These are phyloP conservation scores for Eupsilia transversa DNA, from an alignment of 2,888 invertebrate genomes.

Conservation along the genomic window DNA sequence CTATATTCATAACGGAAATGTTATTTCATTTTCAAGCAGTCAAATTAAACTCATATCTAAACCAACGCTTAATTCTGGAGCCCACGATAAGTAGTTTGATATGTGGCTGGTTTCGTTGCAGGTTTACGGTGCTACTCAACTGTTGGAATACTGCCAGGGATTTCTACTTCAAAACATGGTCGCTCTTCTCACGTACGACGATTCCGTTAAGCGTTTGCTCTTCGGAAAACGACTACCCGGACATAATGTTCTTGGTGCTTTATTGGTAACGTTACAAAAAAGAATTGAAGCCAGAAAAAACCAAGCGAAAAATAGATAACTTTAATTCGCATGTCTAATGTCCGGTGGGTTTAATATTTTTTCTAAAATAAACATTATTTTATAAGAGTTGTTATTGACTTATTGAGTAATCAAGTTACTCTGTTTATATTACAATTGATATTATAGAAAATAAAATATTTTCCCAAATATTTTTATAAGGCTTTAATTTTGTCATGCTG, in stretches of 20 bases:
- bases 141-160: slow-evolving; percentile 97
- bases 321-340: slow-evolving; percentile 13
- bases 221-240: slow-evolving; percentile 97
- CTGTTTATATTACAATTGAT: slow-evolving; percentile 37
- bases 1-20: not conserved
- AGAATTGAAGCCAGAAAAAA: slow-evolving; percentile 93
- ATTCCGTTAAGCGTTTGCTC: slow-evolving; percentile 96
- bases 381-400: slow-evolving; percentile 37
- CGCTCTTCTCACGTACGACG: slow-evolving; percentile 97
- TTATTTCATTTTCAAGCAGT: not conserved
- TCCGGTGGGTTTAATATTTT: slow-evolving; percentile 33
- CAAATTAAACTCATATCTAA: not conserved
- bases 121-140: slow-evolving; percentile 96
- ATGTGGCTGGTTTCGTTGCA: slow-evolving; percentile 74
- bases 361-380: slow-evolving; percentile 27
- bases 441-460: slow-evolving; percentile 58
- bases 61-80: not conserved
- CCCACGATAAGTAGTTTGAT: not conserved
- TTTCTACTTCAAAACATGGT: slow-evolving; percentile 98
- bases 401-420: slow-evolving; percentile 32
- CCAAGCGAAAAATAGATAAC: slow-evolving; percentile 86
- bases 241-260: slow-evolving; percentile 96
- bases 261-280: slow-evolving; percentile 95
- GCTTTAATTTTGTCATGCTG: slow-evolving; percentile 65
- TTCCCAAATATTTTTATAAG: slow-evolving; percentile 63